Conservation (phyloP, 2,797 vertebrate genomes). For the Eulemur albifrons region DNA sequence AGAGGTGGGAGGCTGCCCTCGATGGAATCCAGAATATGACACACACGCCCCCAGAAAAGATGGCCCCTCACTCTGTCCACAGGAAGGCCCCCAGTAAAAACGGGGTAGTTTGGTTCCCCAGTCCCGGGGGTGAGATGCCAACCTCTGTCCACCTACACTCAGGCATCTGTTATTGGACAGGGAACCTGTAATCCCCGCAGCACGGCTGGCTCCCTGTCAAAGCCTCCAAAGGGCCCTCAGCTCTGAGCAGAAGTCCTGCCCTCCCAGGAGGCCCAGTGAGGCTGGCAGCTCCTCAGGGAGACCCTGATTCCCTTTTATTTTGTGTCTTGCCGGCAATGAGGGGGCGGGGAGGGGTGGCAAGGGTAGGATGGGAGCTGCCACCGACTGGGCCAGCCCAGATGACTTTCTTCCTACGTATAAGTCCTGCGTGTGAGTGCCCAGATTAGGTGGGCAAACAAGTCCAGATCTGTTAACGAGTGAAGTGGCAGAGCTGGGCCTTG, state of each 20-base stretch:
- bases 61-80: neutral
- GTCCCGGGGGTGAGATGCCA: neutral
- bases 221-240: neutral
- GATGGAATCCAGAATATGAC: neutral
- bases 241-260: neutral
- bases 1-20: neutral
- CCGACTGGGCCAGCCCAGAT: neutral
- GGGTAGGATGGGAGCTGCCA: neutral
- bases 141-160: neutral
- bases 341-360: neutral
- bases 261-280: neutral
- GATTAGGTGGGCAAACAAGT: conserved; percentile 25
- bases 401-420: neutral
- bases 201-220: neutral
- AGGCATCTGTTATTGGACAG: neutral
- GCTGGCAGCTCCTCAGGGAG: neutral
- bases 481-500: neutral
- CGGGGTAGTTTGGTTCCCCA: neutral
- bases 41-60: neutral
- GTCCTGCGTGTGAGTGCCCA: neutral
- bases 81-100: neutral
- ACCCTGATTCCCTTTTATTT: neutral
- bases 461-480: conserved; percentile 2
- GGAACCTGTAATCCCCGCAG: neutral
- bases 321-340: neutral